Evolutionary conservation across 2,888 invertebrate genomes (phyloP).

Genomic region (Drosophila siamana): DNA sequence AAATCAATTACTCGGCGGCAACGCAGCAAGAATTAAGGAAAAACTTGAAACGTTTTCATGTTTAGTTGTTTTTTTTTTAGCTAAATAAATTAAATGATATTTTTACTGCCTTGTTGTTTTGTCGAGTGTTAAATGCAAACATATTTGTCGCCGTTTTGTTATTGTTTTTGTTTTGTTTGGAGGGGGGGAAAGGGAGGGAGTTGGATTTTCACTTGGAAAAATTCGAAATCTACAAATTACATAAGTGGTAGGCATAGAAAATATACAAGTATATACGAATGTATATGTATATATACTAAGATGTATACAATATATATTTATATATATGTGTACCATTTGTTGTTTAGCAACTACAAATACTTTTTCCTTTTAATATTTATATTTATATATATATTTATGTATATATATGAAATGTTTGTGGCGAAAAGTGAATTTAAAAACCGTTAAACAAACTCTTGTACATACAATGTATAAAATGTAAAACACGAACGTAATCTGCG

Average conservation of each 20-base stretch:
- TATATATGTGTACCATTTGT: slow-evolving; percentile 66
- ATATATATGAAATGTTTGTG: slow-evolving; percentile 60
- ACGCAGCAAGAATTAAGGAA: slow-evolving; percentile 38
- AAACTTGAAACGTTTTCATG: slow-evolving; percentile 23
- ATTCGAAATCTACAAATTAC: slow-evolving; percentile 79
- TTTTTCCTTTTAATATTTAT: slow-evolving; percentile 58
- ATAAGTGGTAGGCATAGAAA: slow-evolving; percentile 82
- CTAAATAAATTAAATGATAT: slow-evolving; percentile 49
- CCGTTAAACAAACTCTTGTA: slow-evolving; percentile 52
- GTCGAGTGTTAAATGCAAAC: slow-evolving; percentile 73
- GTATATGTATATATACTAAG: slow-evolving; percentile 62
- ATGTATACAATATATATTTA: slow-evolving; percentile 69
- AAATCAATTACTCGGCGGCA: slow-evolving; percentile 22
- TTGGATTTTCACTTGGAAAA: slow-evolving; percentile 64
- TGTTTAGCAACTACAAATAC: slow-evolving; percentile 81
- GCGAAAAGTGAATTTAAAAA: slow-evolving; percentile 48
- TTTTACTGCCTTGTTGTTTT: slow-evolving; percentile 39
- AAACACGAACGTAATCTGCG: slow-evolving; percentile 50
- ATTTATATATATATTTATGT: slow-evolving; percentile 53
- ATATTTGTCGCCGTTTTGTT: slow-evolving; percentile 56
- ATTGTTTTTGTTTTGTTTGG: neutral
- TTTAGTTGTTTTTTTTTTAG: slow-evolving; percentile 17
- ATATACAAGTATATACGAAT: slow-evolving; percentile 79
- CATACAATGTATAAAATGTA: slow-evolving; percentile 30
- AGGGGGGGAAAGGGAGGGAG: slow-evolving; percentile 10